Percentiles rank a stretch among this genome's conserved stretches.
Conservation (phyloP, 2,797 vertebrate species). For the Pseudocheirus occidentalis region DNA sequence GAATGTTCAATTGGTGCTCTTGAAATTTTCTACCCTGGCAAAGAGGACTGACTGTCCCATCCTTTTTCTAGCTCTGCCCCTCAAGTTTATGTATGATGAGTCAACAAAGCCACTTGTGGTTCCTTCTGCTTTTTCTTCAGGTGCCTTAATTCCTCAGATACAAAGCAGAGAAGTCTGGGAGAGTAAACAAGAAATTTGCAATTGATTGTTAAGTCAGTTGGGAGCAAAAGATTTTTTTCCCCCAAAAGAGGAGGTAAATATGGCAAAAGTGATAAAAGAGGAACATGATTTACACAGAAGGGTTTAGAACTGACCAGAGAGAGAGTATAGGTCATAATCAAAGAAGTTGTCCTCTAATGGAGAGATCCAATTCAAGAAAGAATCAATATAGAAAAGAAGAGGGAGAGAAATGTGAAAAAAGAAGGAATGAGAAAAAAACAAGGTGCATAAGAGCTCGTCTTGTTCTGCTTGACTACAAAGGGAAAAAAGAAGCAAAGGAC, state of each 20-base stretch:
- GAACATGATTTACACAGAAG: background rate
- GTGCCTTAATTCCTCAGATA: background rate
- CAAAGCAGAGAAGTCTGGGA: background rate
- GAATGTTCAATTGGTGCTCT: background rate
- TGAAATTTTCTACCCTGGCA: background rate
- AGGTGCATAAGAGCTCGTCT: background rate
- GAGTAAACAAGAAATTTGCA: background rate
- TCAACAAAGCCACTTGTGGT: background rate
- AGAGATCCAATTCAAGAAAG: background rate
- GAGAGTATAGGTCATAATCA: background rate
- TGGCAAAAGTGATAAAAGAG: background rate
- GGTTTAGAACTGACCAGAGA: background rate
- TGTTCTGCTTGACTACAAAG: background rate
- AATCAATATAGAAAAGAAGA: background rate
- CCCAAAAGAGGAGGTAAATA: background rate
- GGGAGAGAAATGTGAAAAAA: background rate
- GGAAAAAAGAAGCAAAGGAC: background rate
- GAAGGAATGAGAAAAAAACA: background rate
- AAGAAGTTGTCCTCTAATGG: background rate
- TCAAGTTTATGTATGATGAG: background rate
- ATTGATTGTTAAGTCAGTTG: background rate
- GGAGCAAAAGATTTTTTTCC: background rate
- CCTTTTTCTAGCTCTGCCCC: background rate
- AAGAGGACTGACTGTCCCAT: background rate
- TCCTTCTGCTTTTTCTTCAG: background rate